Base-by-base conservation (phyloP, 2,888 invertebrate genomes). In the Rotaria sp. region DNA sequence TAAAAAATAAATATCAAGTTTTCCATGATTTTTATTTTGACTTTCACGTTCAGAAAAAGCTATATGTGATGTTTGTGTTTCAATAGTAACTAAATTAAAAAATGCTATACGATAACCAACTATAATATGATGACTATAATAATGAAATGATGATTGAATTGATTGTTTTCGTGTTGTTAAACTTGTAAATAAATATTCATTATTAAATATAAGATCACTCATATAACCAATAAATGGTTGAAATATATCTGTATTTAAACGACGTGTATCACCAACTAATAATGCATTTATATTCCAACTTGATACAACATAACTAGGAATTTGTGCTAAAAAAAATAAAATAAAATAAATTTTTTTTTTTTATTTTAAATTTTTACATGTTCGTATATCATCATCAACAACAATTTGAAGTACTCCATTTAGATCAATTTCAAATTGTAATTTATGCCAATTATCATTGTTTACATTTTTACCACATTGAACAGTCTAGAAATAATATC, bases 161-260 rank as follows among this genome's bases (percentile, higher is more conserved):
- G 26, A 26, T 67, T 35, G 35, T 45, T 80, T 80, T 80, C 80
- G 24, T 45, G 41, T 80, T 45, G 41, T 45, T 45, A 80, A 45
- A 80, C 45, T 45, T 3, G 41, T 2, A 80, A 80, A 80, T 45
- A 80, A 80, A 45, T 45, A n/a, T 80, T 80, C 80, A 45, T 80
- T 15, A 45, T 80, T 80, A 80, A 80, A 45, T 41, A 45, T 11
- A 45, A 80, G 45, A 80, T 80, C 80, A 45, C 45, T n/a, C 80
- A 80, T 80, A 45, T 80, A 45, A 26, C 80, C 80, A 80, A 80
- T 80, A 80, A 45, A 80, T n/a, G 80, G 80, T 45, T 80, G 41
- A 26, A 41, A 80, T 26, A 80, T n/a, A 80, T 45, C 41, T 4
- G 24, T 15, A 80, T 80, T 45, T 21, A 80, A 80, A 80, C 80